Percentiles rank a stretch among this genome's conserved stretches.
These are phyloP conservation scores for Muscicapa striata DNA, from an alignment of 2,797 vertebrate genomes.

Conservation along the genomic window DNA sequence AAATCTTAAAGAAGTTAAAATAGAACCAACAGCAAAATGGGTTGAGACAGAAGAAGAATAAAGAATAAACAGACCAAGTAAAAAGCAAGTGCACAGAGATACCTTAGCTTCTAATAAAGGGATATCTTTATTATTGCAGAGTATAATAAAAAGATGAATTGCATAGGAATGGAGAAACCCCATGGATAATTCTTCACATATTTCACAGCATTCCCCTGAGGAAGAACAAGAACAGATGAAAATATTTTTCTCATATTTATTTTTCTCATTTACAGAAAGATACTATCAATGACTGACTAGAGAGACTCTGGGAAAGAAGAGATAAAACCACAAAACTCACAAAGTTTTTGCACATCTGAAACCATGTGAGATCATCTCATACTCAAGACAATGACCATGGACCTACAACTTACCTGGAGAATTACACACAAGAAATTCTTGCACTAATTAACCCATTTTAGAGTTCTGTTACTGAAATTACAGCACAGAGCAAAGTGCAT, in stretches of 20 bases:
- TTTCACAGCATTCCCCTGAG: background rate
- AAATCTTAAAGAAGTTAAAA: background rate
- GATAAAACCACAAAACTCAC: background rate
- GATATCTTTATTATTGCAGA: background rate
- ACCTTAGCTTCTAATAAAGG: background rate
- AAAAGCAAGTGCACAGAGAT: background rate
- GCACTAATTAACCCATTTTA: background rate
- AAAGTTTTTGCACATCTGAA: too few relatives aligned
- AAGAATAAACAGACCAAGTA: background rate
- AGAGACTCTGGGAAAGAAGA: background rate
- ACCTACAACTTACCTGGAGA: background rate
- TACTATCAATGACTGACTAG: background rate
- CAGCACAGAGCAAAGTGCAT: background rate
- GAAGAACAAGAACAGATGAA: background rate
- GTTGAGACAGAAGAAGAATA: background rate
- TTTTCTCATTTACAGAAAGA: background rate
- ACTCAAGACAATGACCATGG: rapidly evolving
- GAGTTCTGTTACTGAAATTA: background rate
- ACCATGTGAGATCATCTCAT: background rate
- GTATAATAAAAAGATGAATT: background rate
- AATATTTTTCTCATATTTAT: background rate
- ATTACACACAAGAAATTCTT: background rate
- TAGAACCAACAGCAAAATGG: background rate
- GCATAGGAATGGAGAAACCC: rapidly evolving
- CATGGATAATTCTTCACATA: background rate